These are phyloP conservation scores for Euwallacea similis DNA, from an alignment of 1,140 invertebrate genomes.

Conservation along the genomic window DNA sequence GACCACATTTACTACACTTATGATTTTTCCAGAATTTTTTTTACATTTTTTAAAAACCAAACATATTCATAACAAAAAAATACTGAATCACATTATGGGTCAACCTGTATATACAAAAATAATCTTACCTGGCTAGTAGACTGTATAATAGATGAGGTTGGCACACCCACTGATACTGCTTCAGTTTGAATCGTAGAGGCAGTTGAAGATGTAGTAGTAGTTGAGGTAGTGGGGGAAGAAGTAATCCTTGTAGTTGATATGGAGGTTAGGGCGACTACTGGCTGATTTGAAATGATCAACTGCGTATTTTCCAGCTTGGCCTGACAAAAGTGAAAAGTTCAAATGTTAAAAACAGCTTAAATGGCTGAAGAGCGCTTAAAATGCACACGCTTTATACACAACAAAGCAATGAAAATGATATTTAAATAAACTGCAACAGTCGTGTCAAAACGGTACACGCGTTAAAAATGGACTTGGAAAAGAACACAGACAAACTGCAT, in stretches of 20 bases:
- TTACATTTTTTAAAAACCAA: too few species aligned
- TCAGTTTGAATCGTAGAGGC: conserved; percentile 15
- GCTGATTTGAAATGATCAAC: conserved; percentile 46
- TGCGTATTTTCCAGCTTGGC: conserved; percentile 43
- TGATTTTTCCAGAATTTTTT: too few species aligned
- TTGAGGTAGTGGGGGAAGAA: conserved; percentile 21
- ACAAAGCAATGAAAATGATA: too few species aligned
- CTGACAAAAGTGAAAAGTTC: conserved; percentile 25
- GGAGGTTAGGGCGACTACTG: conserved; percentile 48
- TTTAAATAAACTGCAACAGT: too few species aligned
- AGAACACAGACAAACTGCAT: too few species aligned
- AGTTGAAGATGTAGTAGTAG: conserved; percentile 20
- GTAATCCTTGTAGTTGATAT: conserved; percentile 44
- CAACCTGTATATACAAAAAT: not conserved
- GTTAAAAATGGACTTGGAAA: too few species aligned
- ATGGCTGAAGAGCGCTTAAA: too few species aligned
- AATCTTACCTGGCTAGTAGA: conserved; percentile 31
- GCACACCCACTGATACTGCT: conserved; percentile 18
- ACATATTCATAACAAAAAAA: not conserved
- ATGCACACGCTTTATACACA: too few species aligned
- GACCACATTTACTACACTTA: too few species aligned
- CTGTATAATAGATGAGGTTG: conserved; percentile 44
- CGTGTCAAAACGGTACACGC: too few species aligned
- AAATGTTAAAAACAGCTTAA: too few species aligned
- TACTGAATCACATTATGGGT: not conserved